Conservation (phyloP, 2,888 invertebrate genomes). For the Cephalotes varians region DNA sequence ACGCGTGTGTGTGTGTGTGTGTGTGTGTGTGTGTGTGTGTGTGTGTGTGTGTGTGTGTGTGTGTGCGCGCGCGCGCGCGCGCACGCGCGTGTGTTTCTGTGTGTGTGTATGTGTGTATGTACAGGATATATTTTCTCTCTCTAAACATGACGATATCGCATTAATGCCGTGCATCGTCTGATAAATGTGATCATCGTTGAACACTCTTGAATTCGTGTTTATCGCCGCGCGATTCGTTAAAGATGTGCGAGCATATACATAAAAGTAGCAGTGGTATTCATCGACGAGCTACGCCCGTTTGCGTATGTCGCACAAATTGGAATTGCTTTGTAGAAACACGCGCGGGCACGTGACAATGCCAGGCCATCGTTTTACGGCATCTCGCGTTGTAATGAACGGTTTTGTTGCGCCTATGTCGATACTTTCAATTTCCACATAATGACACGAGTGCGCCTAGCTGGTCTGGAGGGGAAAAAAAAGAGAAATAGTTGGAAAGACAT, state of each 20-base stretch:
- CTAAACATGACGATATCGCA: background rate
- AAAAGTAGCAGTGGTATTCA: background rate
- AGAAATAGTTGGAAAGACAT: conserved; percentile 21
- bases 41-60: no score
- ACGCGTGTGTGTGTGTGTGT: no score
- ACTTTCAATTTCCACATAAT: conserved; percentile 31
- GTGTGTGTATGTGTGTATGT: background rate
- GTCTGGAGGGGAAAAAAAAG: conserved; percentile 24
- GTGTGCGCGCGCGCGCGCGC: no score
- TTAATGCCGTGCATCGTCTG: background rate
- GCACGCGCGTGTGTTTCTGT: background rate
- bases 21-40: no score
- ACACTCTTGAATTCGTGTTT: conserved; percentile 11
- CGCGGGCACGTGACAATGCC: conserved; percentile 25
- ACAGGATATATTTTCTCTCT: background rate
- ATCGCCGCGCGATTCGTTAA: conserved; percentile 7
- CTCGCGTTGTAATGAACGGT: conserved; percentile 25
- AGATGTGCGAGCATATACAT: background rate
- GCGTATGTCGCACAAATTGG: conserved; percentile 6
- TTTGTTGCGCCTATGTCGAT: conserved; percentile 35
- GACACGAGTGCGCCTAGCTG: background rate
- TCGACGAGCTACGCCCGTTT: background rate
- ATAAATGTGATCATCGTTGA: conserved; percentile 12
- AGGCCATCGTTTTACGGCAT: conserved; percentile 29
- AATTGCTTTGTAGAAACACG: conserved; percentile 29